Evolutionary conservation across 2,888 invertebrate genomes (phyloP), one percentile per base, ranked within the genome.

Genomic region (Morpho deidamia): DNA sequence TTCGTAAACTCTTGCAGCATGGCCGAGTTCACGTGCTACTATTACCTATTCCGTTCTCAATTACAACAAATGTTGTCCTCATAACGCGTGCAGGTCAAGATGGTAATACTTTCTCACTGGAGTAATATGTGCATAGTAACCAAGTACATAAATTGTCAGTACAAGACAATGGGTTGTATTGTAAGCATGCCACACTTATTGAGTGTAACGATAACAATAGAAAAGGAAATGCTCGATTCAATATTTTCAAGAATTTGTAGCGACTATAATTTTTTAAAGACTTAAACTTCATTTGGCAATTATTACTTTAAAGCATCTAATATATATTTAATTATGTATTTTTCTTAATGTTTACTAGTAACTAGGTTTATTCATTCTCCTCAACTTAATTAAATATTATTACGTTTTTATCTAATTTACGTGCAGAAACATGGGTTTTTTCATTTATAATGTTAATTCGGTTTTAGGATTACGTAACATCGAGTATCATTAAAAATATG

Each of bases 21-120:
- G 68, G 61, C 69, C 68, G 70, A 61, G 60, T 72, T 68, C 69
- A 71, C 68, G 67, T 72, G 58, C 68, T 64, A 65, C 71, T 23
- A 23, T 74, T 72, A 66, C 59, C 23, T 60, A 65, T 67, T 69
- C 56, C 53, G 55, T 56, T 59, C 60, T 68, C 68, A 68, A 65
- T 63, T 68, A 64, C 23, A 5, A 23, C 66, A 65, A 66, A 67
- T 63, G 50, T 56, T 51, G 54, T 38, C 52, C 51, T 49, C 51
- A 48, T 44, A 53, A 44, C 43, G 43, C 40, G 23, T 34, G 23
- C 48, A 11, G 51, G 54, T 57, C 55, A 51, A 40, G 11, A 49
- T 46, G 54, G 44, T 37, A 34, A 49, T 35, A 42, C 47, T 43
- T n/a, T 43, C 43, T 43, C n/a, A 45, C 40, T 12, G 11, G 51